Base-by-base conservation (phyloP, 2,888 invertebrate genomes). In the Eilema depressum region DNA sequence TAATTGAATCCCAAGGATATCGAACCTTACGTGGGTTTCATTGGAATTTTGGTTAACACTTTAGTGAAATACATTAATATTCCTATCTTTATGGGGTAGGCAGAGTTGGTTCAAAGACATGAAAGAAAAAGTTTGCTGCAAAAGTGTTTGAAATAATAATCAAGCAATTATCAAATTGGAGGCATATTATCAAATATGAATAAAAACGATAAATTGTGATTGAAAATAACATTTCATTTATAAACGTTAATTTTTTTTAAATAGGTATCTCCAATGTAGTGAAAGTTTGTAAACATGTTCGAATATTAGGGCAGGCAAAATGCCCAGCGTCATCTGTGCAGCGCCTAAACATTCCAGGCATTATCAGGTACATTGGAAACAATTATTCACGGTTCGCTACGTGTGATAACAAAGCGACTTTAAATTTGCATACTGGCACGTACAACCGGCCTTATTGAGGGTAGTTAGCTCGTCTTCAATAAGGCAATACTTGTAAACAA, bases 1-100 rank as follows among this genome's bases (percentile, higher is more conserved):
- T 71, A 69, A 74, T 66, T 70, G 63, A 68, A 67, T 37, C 20
- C 47, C 33, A 47, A 64, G 59, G 60, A 69, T 64, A 33, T 66
- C 56, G 66, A 64, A 64, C 64, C 41, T 47, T n/a, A 47, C 60
- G 37, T 26, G 10, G 14, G 28, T n/a, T 26, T 60, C 28, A 28
- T 60, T 59, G n/a, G 26, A 37, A 41, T 12, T 67, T 60, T 67
- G n/a, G 11, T 1, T 30, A 23, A n/a, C 53, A 47, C 47, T 47
- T 47, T 53, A 10, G 8, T 10, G 53, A 53, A 53, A 20, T n/a
- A 53, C n/a, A 53, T 53, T 53, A n/a, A 53, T 53, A 53, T 53
- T 53, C 53, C 20, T 20, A 10, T 10, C 17, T n/a, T 47, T 1
- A 8, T 8, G 53, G n/a, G 10, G 1, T n/a, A 20, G n/a, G 20